phyloP scores from a whole-genome alignment of 1,140 invertebrate genomes.

The Temnothorax nylanderi region DNA sequence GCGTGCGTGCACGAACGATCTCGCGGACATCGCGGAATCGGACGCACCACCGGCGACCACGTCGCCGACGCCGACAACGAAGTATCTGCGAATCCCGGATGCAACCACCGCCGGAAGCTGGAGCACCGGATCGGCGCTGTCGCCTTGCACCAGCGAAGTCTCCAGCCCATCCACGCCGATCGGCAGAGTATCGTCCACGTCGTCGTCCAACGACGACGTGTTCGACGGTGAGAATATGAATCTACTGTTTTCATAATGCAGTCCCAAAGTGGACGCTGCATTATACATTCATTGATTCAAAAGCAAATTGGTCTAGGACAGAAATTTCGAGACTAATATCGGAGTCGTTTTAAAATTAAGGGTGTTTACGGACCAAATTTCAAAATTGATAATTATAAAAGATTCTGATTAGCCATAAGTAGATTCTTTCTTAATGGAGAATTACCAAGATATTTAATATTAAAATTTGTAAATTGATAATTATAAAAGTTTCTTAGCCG shows the following conservation, averaged over 20 bases:
- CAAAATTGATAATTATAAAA: not conserved
- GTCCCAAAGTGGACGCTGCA: not conserved
- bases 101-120: conserved; percentile 43
- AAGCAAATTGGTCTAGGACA: not conserved
- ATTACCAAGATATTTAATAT: not conserved
- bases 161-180: conserved; percentile 81
- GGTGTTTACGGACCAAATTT: not conserved
- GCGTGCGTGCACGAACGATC: conserved; percentile 84
- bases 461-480: not conserved
- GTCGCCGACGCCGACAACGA: conserved; percentile 75
- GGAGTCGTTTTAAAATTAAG: not conserved
- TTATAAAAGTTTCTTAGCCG: not conserved
- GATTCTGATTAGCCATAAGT: not conserved
- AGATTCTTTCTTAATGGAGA: not conserved
- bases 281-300: not conserved
- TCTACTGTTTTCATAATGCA: not conserved
- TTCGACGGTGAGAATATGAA: conserved; percentile 68
- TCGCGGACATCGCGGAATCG: conserved; percentile 29
- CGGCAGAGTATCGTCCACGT: conserved; percentile 83
- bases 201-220: conserved; percentile 86
- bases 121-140: conserved; percentile 36
- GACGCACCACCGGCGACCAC: conserved; percentile 76
- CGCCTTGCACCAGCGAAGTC: conserved; percentile 65
- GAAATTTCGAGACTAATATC: not conserved
- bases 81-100: conserved; percentile 85